Conservation (phyloP, 2,797 vertebrate species). For the Syngnathus rostellatus region DNA sequence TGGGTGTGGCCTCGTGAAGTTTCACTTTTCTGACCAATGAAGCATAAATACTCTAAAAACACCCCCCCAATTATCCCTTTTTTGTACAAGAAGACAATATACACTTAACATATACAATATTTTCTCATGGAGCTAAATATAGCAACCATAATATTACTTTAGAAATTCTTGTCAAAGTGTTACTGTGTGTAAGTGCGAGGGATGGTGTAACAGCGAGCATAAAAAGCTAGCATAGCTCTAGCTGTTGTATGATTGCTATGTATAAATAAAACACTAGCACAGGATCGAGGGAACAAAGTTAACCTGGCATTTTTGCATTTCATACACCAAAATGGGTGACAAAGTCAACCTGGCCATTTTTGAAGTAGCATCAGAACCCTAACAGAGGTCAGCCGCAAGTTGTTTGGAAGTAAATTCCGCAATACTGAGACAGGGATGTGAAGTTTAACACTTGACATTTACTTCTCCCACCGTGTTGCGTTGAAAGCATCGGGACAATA, state of each 20-base stretch:
- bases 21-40: neutral
- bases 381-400: neutral
- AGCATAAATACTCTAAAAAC: neutral
- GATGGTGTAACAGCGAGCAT: too few species aligned
- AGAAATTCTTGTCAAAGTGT: too few species aligned
- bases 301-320: too few species aligned
- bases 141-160: too few species aligned
- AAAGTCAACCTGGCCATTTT: neutral
- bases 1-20: constrained; percentile 1
- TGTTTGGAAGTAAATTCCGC: neutral
- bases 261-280: too few species aligned
- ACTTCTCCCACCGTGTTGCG: neutral
- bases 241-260: too few species aligned
- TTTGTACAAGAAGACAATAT: neutral
- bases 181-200: too few species aligned
- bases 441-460: constrained; percentile 2
- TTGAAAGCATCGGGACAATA: neutral
- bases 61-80: neutral
- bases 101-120: too few species aligned
- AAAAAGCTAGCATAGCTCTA: too few species aligned
- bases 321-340: too few species aligned
- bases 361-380: neutral
- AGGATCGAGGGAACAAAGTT: too few species aligned
- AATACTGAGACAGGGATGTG: neutral
- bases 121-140: too few species aligned